These are phyloP conservation scores for Eristalis intricaria DNA, from an alignment of 2,888 invertebrate species.

Conservation along the genomic window DNA sequence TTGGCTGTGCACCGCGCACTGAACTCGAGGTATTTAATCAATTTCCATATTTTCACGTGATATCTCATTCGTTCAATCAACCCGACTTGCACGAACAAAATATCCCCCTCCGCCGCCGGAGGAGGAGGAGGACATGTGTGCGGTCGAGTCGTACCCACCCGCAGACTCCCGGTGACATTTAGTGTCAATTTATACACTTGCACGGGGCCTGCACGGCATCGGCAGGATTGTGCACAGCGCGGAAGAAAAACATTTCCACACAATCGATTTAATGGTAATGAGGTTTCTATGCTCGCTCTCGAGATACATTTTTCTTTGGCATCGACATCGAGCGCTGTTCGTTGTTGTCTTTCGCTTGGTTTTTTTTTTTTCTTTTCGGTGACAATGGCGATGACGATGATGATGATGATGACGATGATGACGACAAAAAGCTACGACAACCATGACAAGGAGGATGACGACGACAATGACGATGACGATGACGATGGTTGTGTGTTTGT, in stretches of 20 bases:
- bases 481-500: neutral
- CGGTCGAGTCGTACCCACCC: conserved; percentile 44
- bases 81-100: conserved; percentile 41
- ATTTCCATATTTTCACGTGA: conserved; percentile 70
- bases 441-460: neutral
- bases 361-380: conserved; percentile 43
- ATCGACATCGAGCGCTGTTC: conserved; percentile 39
- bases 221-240: neutral
- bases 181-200: conserved; percentile 72
- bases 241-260: conserved; percentile 65
- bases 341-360: conserved; percentile 45
- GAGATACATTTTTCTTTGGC: conserved; percentile 66
- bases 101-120: neutral
- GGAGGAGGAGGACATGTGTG: conserved; percentile 31
- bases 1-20: conserved; percentile 27
- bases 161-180: conserved; percentile 67
- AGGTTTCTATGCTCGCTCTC: conserved; percentile 67
- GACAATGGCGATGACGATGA: conserved; percentile 50
- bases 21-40: conserved; percentile 50
- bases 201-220: conserved; percentile 40
- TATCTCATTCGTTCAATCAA: conserved; percentile 68
- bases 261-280: conserved; percentile 72
- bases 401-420: conserved; percentile 35
- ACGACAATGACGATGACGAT: conserved; percentile 24
- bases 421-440: neutral